A percentile compares a stretch with the other conserved stretches of the same genome.
Conservation (phyloP, 2,888 invertebrate genomes). For the Synanthedon formicaeformis region DNA sequence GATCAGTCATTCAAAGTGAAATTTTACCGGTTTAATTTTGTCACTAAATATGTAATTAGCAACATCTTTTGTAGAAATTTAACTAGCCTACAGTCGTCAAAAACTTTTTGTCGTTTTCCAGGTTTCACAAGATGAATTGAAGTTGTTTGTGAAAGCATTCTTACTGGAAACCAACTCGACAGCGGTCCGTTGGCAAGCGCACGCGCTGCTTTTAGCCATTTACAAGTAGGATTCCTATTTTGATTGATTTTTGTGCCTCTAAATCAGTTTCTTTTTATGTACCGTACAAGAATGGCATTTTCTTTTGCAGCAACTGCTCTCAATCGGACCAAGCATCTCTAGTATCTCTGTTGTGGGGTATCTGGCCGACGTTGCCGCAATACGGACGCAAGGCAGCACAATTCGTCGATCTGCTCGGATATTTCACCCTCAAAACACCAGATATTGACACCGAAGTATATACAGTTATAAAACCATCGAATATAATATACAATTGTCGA, state of each 20-base stretch:
- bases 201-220: conserved; percentile 84
- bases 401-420: conserved; percentile 96
- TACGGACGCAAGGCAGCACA: conserved; percentile 96
- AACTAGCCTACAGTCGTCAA: neutral
- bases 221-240: conserved; percentile 73
- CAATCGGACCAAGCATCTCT: conserved; percentile 82
- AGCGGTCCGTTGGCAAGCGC: conserved; percentile 95
- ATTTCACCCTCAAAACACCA: conserved; percentile 89
- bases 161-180: conserved; percentile 93
- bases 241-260: neutral
- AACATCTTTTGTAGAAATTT: neutral
- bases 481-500: conserved; percentile 1
- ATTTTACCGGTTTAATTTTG: too few relatives aligned
- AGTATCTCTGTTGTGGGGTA: conserved; percentile 86
- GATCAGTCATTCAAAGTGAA: too few relatives aligned
- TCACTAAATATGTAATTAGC: neutral
- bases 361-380: conserved; percentile 91
- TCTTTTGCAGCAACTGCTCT: conserved; percentile 75
- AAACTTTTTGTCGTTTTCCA: conserved; percentile 8
- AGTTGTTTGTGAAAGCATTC: conserved; percentile 88
- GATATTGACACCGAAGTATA: conserved; percentile 74
- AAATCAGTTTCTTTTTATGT: neutral
- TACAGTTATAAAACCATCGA: neutral
- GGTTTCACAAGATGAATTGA: conserved; percentile 74
- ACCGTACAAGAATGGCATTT: neutral